Evolutionary conservation across 1,140 invertebrate species (phyloP).

Genomic region (Gyrodactylus salaris): DNA sequence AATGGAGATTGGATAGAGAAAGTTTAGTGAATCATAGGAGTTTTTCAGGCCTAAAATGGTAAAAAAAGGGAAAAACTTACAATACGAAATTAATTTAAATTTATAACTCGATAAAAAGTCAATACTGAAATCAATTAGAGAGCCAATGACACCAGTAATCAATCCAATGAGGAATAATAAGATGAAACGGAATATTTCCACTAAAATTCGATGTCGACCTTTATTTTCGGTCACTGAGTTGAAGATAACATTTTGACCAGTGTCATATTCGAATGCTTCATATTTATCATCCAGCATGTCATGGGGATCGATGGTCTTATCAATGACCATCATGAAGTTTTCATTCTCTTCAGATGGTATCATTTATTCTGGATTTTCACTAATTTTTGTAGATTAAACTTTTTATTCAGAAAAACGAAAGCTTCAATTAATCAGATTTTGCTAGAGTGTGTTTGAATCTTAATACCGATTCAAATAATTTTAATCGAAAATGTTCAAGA

Average conservation of each 20-base stretch:
- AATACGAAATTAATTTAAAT: background rate
- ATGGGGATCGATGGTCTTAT: background rate
- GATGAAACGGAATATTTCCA: constrained; percentile 1
- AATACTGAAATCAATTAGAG: background rate
- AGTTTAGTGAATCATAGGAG: background rate
- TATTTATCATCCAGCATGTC: background rate
- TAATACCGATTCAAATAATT: too few species aligned
- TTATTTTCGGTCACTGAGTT: background rate
- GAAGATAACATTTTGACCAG: background rate
- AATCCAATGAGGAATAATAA: constrained; percentile 6
- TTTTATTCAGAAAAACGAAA: too few species aligned
- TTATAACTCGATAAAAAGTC: background rate
- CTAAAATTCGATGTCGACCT: background rate
- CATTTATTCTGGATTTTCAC: too few species aligned
- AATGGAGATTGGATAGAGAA: background rate
- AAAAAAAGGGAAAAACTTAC: background rate
- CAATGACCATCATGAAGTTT: background rate
- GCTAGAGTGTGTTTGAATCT: too few species aligned
- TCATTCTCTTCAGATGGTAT: too few species aligned
- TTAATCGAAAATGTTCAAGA: too few species aligned
- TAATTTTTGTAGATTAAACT: too few species aligned
- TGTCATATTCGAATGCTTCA: constrained; percentile 4
- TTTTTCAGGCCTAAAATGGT: background rate
- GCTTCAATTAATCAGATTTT: too few species aligned
- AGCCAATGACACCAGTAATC: constrained; percentile 1